Evolutionary conservation across 2,888 invertebrate species (phyloP).

Genomic region (Drosophila pseudotakahashii): DNA sequence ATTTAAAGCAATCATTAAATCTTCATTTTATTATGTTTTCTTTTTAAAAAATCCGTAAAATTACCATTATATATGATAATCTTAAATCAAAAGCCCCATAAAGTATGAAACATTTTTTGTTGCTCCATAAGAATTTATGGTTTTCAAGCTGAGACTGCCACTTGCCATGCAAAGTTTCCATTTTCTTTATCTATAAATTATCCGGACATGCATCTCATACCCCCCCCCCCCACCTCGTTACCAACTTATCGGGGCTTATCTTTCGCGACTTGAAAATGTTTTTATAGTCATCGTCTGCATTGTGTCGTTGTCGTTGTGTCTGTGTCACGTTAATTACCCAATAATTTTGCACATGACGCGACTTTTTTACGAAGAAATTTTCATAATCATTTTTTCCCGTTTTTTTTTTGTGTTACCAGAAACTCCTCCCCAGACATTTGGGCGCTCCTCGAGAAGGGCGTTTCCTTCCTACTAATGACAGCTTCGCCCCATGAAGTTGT

Average conservation of each 20-base stretch:
- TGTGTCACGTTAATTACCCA: slow-evolving; percentile 68
- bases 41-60: neutral
- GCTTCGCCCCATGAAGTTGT: slow-evolving; percentile 65
- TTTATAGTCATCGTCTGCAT: slow-evolving; percentile 42
- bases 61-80: slow-evolving; percentile 18
- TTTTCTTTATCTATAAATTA: slow-evolving; percentile 68
- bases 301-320: slow-evolving; percentile 44
- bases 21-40: slow-evolving; percentile 3
- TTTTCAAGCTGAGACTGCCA: slow-evolving; percentile 30
- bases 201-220: slow-evolving; percentile 55
- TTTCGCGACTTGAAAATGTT: slow-evolving; percentile 32
- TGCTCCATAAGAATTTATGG: slow-evolving; percentile 38
- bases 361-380: slow-evolving; percentile 56
- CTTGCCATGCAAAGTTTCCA: slow-evolving; percentile 47
- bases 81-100: slow-evolving; percentile 24
- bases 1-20: neutral
- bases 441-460: slow-evolving; percentile 60
- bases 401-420: neutral
- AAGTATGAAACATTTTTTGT: slow-evolving; percentile 25
- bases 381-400: slow-evolving; percentile 49
- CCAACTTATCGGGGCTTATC: slow-evolving; percentile 34
- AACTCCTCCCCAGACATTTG: slow-evolving; percentile 49
- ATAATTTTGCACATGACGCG: slow-evolving; percentile 77
- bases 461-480: slow-evolving; percentile 61
- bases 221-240: slow-evolving; percentile 5